A percentile compares a stretch with the other conserved stretches of the same genome.
These are phyloP conservation scores for Anarsia innoxiella DNA, from an alignment of 2,888 invertebrate species.

Conservation along the genomic window DNA sequence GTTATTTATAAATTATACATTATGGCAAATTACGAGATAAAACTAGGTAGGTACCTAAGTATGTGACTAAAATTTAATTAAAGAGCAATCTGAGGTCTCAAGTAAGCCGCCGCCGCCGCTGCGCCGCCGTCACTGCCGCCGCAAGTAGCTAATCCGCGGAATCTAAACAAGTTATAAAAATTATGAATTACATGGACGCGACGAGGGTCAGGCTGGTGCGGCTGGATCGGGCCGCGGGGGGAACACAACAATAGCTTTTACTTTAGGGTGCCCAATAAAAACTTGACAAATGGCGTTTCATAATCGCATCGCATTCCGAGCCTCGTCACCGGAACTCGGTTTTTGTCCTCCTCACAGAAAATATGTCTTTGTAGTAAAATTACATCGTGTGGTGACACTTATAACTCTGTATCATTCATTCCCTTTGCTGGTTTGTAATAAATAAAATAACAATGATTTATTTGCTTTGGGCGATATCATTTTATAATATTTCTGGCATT, in stretches of 20 bases:
- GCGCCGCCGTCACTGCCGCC: too few species aligned
- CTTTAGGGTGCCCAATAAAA: conserved; percentile 71
- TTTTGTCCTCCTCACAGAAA: conserved; percentile 49
- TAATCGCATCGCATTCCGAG: conserved; percentile 69
- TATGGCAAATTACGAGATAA: too few species aligned
- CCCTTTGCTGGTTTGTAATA: too few species aligned
- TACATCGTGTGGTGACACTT: conserved; percentile 16
- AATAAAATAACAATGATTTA: too few species aligned
- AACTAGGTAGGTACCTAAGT: background rate
- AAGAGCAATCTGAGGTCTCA: conserved; percentile 27
- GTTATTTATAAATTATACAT: too few species aligned
- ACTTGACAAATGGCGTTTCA: conserved; percentile 75
- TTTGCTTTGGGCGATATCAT: too few species aligned
- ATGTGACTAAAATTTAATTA: conserved; percentile 38
- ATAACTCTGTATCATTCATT: too few species aligned
- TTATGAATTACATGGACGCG: conserved; percentile 63
- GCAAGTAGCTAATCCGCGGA: conserved; percentile 41
- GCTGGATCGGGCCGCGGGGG: too few species aligned
- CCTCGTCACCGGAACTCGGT: conserved; percentile 54
- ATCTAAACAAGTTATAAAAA: conserved; percentile 71
- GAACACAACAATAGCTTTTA: conserved; percentile 52
- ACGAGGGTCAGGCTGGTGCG: conserved; percentile 46
- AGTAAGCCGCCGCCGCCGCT: conserved; percentile 13
- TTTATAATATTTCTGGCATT: too few species aligned
- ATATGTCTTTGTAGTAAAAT: conserved; percentile 44